Evolutionary conservation across 2,888 invertebrate genomes (phyloP), one percentile per base, ranked within the genome.

Genomic region (Catonia carolina): DNA sequence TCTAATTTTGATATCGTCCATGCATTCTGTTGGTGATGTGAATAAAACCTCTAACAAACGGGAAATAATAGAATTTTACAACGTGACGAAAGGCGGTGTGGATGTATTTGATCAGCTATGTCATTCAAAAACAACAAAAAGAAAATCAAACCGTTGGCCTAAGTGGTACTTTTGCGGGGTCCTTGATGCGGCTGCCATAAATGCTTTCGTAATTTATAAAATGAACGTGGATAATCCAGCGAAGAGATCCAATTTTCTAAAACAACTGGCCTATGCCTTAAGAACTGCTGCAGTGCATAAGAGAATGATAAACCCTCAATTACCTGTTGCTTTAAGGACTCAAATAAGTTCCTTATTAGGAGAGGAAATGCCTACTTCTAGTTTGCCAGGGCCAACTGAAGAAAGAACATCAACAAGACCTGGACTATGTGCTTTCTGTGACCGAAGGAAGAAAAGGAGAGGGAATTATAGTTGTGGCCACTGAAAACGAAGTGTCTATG

Each of bases 1-100:
- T 48, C 65, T 67, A 14, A 57, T 67, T 37, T 55, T 67, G 17
- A 31, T 67, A 15, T 67, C 65, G 41, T 63, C 65, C 5, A 65
- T 67, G 65, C 67, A 67, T 50, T 58, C 62, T 42, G 35, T 63
- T 36, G 55, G 65, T 60, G 48, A 55, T 47, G 52, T 55, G 20
- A 62, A 64, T 15, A 56, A 54, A 23, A 59, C 60, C 14, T 63
- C 64, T 7, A 56, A 53, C 20, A 67, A 69, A 52, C 64, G 66
- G 10, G 57, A 62, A 10, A 58, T 67, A 14, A 65, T 65, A 7
- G 53, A 62, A 18, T 62, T 65, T 54, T 68, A 67, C 53, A 67
- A 67, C 55, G 50, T 41, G 33, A 65, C 65, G 15, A 68, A 67
- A 59, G 63, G 63, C 31, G 66, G 63, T 23, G 65, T 68, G 31